phyloP scores from a whole-genome alignment of 2,797 vertebrate genomes.

The Sus cebifrons region DNA sequence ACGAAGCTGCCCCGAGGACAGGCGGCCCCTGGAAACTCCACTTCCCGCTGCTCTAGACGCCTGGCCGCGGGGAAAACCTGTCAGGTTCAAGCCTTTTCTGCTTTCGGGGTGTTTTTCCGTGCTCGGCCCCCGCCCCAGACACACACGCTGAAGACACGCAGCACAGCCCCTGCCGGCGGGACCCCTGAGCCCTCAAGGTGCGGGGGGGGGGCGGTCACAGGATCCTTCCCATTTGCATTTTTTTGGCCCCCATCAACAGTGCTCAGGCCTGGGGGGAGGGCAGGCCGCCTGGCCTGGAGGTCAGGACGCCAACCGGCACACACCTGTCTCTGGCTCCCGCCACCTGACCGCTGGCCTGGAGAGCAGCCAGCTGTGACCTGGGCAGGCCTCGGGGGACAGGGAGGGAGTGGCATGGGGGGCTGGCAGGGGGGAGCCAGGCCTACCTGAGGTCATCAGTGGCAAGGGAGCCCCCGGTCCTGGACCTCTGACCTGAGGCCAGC shows the following conservation, averaged over 20 bases:
- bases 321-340: slow-evolving; percentile 27
- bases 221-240: neutral
- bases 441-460: neutral
- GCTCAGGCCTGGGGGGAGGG: neutral
- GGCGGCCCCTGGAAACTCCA: neutral
- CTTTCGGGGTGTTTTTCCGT: neutral
- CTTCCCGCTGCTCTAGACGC: rapidly evolving
- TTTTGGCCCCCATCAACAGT: neutral
- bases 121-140: neutral
- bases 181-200: neutral
- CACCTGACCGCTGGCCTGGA: slow-evolving; percentile 29
- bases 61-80: rapidly evolving
- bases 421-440: neutral
- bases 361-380: neutral
- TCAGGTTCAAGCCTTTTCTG: neutral
- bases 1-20: rapidly evolving
- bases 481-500: neutral
- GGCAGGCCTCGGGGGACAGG: neutral
- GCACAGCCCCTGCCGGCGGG: neutral
- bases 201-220: neutral
- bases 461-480: neutral
- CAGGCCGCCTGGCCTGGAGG: neutral
- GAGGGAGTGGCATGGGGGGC: neutral
- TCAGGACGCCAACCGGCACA: neutral
- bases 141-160: neutral